Conservation (phyloP, 2,888 invertebrate species). For the Beris chalybata region DNA sequence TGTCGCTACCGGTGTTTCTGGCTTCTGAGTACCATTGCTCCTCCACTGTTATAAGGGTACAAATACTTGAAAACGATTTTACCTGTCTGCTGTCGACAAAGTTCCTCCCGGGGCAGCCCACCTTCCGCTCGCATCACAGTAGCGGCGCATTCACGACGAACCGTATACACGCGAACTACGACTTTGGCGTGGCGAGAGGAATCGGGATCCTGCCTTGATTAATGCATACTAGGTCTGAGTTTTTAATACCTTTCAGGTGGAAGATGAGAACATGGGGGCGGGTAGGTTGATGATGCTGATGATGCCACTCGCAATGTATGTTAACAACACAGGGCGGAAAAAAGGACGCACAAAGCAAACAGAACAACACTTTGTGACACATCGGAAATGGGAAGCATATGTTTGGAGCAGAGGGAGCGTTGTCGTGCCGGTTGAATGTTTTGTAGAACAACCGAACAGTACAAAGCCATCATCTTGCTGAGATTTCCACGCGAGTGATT, state of each 20-base stretch:
- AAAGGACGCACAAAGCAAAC: conserved; percentile 1
- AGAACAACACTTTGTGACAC: conserved; percentile 26
- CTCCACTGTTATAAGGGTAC: too few relatives aligned
- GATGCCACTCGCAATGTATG: not conserved
- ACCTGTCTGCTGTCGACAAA: not conserved
- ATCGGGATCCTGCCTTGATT: conserved; percentile 13
- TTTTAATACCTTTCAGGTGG: conserved; percentile 14
- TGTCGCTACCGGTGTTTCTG: not conserved
- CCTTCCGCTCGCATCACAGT: not conserved
- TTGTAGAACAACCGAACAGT: not conserved
- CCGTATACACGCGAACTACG: too few relatives aligned
- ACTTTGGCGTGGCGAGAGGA: too few relatives aligned
- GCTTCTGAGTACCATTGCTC: too few relatives aligned
- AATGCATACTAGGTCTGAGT: conserved; percentile 19
- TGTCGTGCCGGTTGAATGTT: conserved; percentile 1
- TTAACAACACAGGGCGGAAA: conserved; percentile 3
- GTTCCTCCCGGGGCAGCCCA: not conserved
- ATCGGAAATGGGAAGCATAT: conserved; percentile 30
- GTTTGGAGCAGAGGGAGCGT: conserved; percentile 5
- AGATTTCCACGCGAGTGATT: conserved; percentile 21
- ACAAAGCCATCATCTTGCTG: not conserved
- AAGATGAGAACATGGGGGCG: not conserved
- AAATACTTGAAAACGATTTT: not conserved
- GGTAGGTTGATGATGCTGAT: not conserved
- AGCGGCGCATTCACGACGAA: not conserved